Percentiles rank a stretch among this genome's conserved stretches.
Conservation (phyloP, 2,888 invertebrate genomes). For the Arrhopalites spinosus region DNA sequence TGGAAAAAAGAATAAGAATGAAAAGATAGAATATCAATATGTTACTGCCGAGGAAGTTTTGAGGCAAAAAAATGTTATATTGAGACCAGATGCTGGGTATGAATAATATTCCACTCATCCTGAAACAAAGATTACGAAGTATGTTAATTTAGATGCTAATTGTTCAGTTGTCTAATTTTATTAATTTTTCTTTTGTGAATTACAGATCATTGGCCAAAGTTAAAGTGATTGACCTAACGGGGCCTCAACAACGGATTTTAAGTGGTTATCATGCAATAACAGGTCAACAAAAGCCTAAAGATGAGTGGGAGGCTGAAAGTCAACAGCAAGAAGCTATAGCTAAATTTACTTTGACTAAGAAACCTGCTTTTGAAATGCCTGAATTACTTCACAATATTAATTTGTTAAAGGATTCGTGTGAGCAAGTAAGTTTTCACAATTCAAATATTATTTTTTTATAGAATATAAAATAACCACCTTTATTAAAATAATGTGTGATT, state of each 20-base stretch:
- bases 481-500: not conserved
- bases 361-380: slow-evolving; percentile 68
- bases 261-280: slow-evolving; percentile 91
- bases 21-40: slow-evolving; percentile 74
- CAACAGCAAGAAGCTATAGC: not conserved
- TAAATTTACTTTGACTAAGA: slow-evolving; percentile 44
- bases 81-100: slow-evolving; percentile 54
- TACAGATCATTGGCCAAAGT: slow-evolving; percentile 72
- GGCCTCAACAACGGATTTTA: slow-evolving; percentile 87
- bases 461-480: not conserved
- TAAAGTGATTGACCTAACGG: slow-evolving; percentile 99
- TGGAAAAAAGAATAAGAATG: slow-evolving; percentile 51
- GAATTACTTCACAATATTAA: slow-evolving; percentile 83
- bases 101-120: no score
- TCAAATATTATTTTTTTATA: not conserved
- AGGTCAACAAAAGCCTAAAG: slow-evolving; percentile 67
- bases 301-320: slow-evolving; percentile 58
- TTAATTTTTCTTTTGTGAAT: slow-evolving; percentile 12
- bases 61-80: slow-evolving; percentile 71
- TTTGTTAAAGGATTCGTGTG: slow-evolving; percentile 76
- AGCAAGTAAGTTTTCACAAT: slow-evolving; percentile 68
- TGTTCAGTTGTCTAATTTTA: no score
- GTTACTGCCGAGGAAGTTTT: slow-evolving; percentile 85
- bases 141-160: no score
- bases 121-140: not conserved